Evolutionary conservation across 1,140 invertebrate genomes (phyloP), one percentile per base, ranked within the genome.

Genomic region (Cherax quadricarinatus): DNA sequence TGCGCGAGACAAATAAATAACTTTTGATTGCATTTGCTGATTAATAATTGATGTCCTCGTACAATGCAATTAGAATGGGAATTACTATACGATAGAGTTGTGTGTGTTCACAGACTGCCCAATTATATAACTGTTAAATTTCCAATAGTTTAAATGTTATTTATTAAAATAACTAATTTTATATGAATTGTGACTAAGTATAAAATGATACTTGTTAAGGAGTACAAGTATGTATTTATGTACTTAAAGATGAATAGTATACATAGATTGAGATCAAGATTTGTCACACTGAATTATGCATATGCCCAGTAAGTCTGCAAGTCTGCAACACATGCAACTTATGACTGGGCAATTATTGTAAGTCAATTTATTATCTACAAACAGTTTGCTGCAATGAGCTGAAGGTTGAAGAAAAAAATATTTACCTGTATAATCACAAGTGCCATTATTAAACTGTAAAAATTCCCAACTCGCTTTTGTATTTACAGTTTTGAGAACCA

Each of bases 231-330:
- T 3, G 70, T 73, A 86, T 3, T 86, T 51, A 86, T 41, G 30
- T 41, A 41, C 30, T 41, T 41, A 57, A 24, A 86, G 70, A 86
- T 73, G 85, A 21, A 73, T 75, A 86, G 85, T 86, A 86, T 86
- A 86, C 85, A 51, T 73, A 86, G 85, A 48, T 86, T 86, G 85
- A 86, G 85, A 86, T 86, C 85, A 86, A 86, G 62, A 70, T 86
- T 51, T 86, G 81, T 83, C 81, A 83, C 81, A 21, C 57, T 83
- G 24, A 57, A 83, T 83, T 83, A 83, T 83, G 81, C 57, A 30
- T 51, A 30, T 57, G 49, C 24, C 51, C 81, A 83, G 51, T 6
- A 60, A 83, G 57, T n/a, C 81, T 60, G n/a, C 21, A 60, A 83
- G 57, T n/a, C 81, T 60, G n/a, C 81, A 83, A 12, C 49, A 48